Evolutionary conservation across 2,888 invertebrate genomes (phyloP).

Genomic region (Plagodis dolabraria): DNA sequence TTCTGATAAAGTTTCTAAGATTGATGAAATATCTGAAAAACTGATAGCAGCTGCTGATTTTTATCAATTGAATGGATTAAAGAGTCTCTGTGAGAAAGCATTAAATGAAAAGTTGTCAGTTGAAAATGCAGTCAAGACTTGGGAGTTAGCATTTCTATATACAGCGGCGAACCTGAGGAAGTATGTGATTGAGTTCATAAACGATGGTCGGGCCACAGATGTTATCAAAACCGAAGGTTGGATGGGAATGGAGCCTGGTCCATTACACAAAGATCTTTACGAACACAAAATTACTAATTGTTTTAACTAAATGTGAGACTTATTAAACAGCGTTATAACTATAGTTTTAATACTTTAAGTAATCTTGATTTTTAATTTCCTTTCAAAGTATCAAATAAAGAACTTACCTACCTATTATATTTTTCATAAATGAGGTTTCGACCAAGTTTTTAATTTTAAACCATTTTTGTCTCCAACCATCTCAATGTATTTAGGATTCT

Average conservation of each 20-base stretch:
- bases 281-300: too few relatives aligned
- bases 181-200: constrained; percentile 74
- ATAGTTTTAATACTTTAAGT: too few relatives aligned
- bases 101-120: constrained; percentile 73
- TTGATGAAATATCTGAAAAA: constrained; percentile 75
- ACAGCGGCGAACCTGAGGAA: constrained; percentile 68
- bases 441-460: too few relatives aligned
- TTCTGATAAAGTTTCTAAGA: constrained; percentile 73
- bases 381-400: too few relatives aligned
- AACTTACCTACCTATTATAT: too few relatives aligned
- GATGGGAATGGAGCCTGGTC: constrained; percentile 70
- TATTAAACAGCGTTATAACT: too few relatives aligned
- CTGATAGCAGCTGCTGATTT: constrained; percentile 75
- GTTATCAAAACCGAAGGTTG: constrained; percentile 77
- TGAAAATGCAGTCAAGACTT: constrained; percentile 75
- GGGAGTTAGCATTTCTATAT: constrained; percentile 73
- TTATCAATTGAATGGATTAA: constrained; percentile 71
- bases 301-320: too few relatives aligned
- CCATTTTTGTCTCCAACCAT: too few relatives aligned
- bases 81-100: constrained; percentile 74
- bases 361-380: too few relatives aligned
- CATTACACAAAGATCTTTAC: too few relatives aligned
- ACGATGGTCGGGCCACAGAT: constrained; percentile 73
- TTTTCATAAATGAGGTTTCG: too few relatives aligned
- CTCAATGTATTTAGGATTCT: too few relatives aligned